Evolutionary conservation across 2,888 invertebrate species (phyloP), one percentile per base, ranked within the genome.

Genomic region (Rhabditophanes sp.): DNA sequence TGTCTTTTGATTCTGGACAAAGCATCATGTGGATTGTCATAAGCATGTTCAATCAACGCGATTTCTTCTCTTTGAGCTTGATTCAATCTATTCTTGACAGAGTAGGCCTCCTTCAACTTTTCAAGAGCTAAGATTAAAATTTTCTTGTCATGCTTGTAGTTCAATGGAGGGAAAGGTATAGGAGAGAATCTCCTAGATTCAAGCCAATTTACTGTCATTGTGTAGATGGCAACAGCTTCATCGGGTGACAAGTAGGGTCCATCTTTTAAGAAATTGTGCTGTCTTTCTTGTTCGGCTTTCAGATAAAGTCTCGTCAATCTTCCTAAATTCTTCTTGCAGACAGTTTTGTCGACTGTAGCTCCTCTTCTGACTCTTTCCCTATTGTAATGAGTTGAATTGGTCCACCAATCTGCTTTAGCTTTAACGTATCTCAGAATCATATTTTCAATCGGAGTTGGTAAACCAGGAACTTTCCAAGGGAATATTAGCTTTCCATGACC

Each of bases 321-420:
- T 1, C 96, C 96, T 47, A 99, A 75, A 71, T 99, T 99, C 73
- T 99, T 99, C 72, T 99, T 99, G 68, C 96, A 99, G 0, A 99
- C 96, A 0, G 96, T 99, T 69, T 99, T 99, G 67, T 99, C 96
- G 11, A 96, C 96, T 1, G 96, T 99, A 30, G 96, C 96, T n/a
- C 96, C 96, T 53, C 96, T 77, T 3, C 96, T 77, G 49, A 99
- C 96, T 57, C 96, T 75, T 69, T 99, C 96, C 25, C 96, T 76
- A 71, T 99, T 99, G 69, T 99, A 99, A 68, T 99, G 96, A 1
- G 96, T 93, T 0, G 96, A 96, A 68, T 96, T 99, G 0, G 96
- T 99, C 96, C 96, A 99, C 96, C 96, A 99, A 68, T 99, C 96
- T 0, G 96, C 96, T 67, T 99, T 99, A 79, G 96, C 93, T 69